Evolutionary conservation across 2,797 vertebrate genomes (phyloP).

Genomic region (Cryptoblepharus egeriae): DNA sequence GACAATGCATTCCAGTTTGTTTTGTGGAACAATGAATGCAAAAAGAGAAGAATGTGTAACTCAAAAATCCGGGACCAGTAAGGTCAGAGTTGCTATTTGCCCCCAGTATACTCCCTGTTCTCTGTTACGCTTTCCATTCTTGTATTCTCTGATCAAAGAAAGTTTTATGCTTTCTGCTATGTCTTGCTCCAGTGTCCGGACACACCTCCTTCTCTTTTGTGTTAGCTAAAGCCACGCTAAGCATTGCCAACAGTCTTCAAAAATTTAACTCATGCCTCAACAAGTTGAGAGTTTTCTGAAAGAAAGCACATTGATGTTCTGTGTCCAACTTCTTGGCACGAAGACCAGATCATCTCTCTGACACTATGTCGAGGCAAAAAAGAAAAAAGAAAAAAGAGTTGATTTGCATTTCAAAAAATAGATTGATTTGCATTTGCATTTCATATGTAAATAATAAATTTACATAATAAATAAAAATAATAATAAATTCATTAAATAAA

Average conservation of each 20-base stretch:
- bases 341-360: too few relatives aligned
- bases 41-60: slow-evolving; percentile 32
- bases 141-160: not conserved
- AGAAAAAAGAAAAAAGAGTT: too few relatives aligned
- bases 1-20: slow-evolving; percentile 22
- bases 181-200: not conserved
- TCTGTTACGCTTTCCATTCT: rapidly evolving
- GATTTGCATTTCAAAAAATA: too few relatives aligned
- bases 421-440: too few relatives aligned
- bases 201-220: not conserved
- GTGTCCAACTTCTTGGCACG: too few relatives aligned
- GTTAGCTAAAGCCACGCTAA: not conserved
- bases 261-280: not conserved
- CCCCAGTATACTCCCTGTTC: slow-evolving; percentile 3
- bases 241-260: not conserved
- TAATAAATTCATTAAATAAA: too few relatives aligned
- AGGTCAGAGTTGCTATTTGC: not conserved
- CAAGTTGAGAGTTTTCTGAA: not conserved
- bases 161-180: not conserved
- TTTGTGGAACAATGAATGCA: slow-evolving; percentile 1
- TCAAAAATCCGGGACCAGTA: slow-evolving; percentile 38
- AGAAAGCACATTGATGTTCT: not conserved
- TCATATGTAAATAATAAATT: too few relatives aligned
- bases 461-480: too few relatives aligned
- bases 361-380: too few relatives aligned